Evolutionary conservation across 2,113 vertebrate species (phyloP), one percentile per base, ranked within the genome.

Genomic region (Solenodon paradoxus): DNA sequence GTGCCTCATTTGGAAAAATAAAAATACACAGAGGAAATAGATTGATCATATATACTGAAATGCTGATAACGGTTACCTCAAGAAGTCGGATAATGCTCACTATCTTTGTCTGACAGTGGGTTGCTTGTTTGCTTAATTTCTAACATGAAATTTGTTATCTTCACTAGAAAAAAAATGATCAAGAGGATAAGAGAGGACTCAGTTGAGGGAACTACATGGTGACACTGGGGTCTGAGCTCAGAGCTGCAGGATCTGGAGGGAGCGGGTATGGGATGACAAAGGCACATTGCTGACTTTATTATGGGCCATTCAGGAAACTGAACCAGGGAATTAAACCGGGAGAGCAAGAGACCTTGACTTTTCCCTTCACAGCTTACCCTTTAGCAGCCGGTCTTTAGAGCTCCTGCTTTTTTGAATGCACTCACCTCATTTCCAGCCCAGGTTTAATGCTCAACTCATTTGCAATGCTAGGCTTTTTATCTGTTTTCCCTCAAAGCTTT

Each of bases 401-500:
- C n/a, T 57, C 42, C 26, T 30, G 20, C 74, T 83, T 74, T 85
- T 95, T 78, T 78, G 75, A 92, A 94, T 45, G 49, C 7, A 6
- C 42, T 64, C 42, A 45, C 78, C 92, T 95, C 64, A 47, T 94
- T 92, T 59, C 57, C 28, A 64, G 91, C 77, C 49, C 24, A 57
- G 32, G 51, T 64, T 94, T 87, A 80, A 91, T 2, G 57, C 53
- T 77, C 38, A 78, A 57, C 85, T 96, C 91, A 92, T 96, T 94
- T 96, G 94, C 81, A 95, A 51, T 95, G 90, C 88, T 97, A 95
- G 95, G 88, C 88, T 92, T 94, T 95, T 94, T 88, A 96, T 97
- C 96, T 94, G 40, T 78, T 85, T 90, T 35, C 47, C 69, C 82
- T 90, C 61, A 66, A 94, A 95, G 96, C 90, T 97, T 95, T 85